Evolutionary conservation across 1,140 invertebrate genomes (phyloP).

Genomic region (Rhopalosiphum padi): DNA sequence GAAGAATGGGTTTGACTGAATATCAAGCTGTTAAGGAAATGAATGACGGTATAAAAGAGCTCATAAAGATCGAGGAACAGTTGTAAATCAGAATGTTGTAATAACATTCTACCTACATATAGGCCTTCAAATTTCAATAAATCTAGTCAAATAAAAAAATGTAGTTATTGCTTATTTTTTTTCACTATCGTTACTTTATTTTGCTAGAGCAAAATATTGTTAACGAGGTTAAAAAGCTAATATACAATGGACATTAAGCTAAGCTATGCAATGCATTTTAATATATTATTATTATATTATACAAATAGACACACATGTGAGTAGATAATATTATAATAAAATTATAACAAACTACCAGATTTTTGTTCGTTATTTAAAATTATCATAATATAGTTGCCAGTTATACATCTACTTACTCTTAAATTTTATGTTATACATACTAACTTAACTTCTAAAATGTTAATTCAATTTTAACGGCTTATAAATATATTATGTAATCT

Average conservation of each 20-base stretch:
- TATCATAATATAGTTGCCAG: neutral
- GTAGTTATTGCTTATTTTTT: conserved; percentile 15
- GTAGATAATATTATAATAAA: neutral
- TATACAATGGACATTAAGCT: neutral
- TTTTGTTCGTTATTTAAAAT: neutral
- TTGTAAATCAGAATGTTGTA: too few relatives aligned
- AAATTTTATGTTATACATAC: neutral
- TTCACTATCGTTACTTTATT: neutral
- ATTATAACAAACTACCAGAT: neutral
- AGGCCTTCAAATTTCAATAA: neutral
- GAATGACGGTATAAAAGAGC: conserved; percentile 88
- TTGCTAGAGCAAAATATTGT: conserved; percentile 24
- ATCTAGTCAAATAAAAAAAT: conserved; percentile 21
- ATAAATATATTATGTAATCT: neutral
- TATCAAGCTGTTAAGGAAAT: conserved; percentile 90
- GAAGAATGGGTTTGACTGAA: conserved; percentile 87
- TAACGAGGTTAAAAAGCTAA: conserved; percentile 6
- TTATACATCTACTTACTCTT: too few relatives aligned
- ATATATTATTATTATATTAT: neutral
- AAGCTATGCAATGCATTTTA: neutral
- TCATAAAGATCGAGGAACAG: conserved; percentile 81
- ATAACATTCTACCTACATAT: too few relatives aligned
- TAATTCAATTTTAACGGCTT: neutral
- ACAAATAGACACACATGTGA: neutral
- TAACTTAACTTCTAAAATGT: neutral